A percentile compares a stretch with the other conserved stretches of the same genome.
Evolutionary conservation across 2,113 vertebrate species (phyloP).

Genomic region (Herpailurus yagouaroundi): DNA sequence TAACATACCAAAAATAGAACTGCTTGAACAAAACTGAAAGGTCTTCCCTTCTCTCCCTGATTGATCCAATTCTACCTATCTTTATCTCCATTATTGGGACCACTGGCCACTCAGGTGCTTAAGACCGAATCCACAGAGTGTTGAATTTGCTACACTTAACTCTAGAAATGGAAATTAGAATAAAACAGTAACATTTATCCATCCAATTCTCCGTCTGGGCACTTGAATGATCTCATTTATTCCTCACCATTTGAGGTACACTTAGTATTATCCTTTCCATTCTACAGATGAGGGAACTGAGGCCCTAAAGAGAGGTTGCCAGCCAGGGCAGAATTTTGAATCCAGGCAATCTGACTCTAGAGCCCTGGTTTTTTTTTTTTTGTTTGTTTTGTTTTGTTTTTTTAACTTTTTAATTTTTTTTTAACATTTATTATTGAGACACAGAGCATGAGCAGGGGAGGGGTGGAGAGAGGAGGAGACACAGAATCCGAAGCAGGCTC

Average conservation of each 20-base stretch:
- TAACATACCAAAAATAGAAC: background rate
- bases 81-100: background rate
- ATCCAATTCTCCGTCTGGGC: background rate
- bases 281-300: background rate
- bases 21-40: background rate
- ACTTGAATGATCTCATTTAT: background rate
- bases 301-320: background rate
- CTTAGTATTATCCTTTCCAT: background rate
- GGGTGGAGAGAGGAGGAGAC: no score
- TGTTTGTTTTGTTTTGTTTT: no score
- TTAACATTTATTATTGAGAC: no score
- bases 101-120: background rate
- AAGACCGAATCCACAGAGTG: background rate
- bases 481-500: no score
- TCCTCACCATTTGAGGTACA: background rate
- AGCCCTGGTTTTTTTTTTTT: background rate
- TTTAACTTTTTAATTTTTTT: no score
- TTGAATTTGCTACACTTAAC: background rate
- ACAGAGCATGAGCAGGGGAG: no score
- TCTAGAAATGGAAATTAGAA: background rate
- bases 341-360: background rate
- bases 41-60: background rate
- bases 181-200: background rate
- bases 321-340: background rate
- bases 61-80: background rate